Evolutionary conservation across 2,797 vertebrate species (phyloP).

Genomic region (Silurus lanzhouensis): DNA sequence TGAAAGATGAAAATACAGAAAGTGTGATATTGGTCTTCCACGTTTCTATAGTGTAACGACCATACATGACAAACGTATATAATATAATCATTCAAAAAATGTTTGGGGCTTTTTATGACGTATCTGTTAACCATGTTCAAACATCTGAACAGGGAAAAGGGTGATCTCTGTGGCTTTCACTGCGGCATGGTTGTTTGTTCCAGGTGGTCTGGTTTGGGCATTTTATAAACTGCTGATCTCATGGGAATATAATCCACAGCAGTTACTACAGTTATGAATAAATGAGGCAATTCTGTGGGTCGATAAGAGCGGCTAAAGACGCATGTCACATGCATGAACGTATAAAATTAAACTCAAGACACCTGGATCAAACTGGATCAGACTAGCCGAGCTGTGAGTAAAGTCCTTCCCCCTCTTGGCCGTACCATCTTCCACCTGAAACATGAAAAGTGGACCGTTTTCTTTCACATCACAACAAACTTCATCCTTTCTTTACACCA

Average conservation of each 20-base stretch:
- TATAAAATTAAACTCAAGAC: slow-evolving; percentile 6
- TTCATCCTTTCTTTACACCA: neutral
- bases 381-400: slow-evolving; percentile 67
- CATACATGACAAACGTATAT: neutral
- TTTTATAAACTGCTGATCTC: too few relatives aligned
- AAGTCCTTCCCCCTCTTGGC: slow-evolving; percentile 73
- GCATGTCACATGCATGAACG: too few relatives aligned
- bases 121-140: too few relatives aligned
- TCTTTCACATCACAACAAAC: neutral
- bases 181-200: too few relatives aligned
- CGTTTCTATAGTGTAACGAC: neutral
- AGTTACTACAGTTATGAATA: too few relatives aligned
- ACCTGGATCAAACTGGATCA: slow-evolving; percentile 80
- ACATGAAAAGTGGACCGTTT: slow-evolving; percentile 9
- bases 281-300: too few relatives aligned
- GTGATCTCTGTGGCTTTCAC: too few relatives aligned
- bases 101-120: too few relatives aligned
- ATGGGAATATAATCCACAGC: too few relatives aligned
- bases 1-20: neutral
- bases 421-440: slow-evolving; percentile 73
- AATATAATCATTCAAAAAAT: neutral
- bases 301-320: too few relatives aligned
- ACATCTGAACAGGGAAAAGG: too few relatives aligned
- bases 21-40: neutral
- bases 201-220: too few relatives aligned